A percentile compares a stretch with the other conserved stretches of the same genome.
These are phyloP conservation scores for Apodemus sylvaticus DNA, from an alignment of 2,113 vertebrate genomes.

Conservation along the genomic window DNA sequence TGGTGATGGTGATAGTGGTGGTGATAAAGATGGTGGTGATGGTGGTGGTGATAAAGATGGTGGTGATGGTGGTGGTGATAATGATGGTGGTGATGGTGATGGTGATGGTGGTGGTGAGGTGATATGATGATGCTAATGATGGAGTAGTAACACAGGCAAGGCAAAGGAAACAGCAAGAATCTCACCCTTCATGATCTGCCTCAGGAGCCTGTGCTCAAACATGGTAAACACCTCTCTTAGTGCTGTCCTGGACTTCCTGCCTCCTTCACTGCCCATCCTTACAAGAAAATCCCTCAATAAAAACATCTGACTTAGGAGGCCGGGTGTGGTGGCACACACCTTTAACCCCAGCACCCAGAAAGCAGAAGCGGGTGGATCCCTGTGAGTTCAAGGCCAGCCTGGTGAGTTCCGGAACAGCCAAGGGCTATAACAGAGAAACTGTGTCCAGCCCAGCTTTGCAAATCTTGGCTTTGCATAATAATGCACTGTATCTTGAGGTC, in stretches of 20 bases:
- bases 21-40: too few species aligned
- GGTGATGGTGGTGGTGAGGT: too few species aligned
- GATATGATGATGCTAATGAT: neutral
- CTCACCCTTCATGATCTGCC: neutral
- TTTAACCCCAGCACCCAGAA: too few species aligned
- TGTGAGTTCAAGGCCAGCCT: too few species aligned
- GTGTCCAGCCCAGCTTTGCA: neutral
- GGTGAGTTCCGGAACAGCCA: too few species aligned
- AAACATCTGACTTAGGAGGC: neutral
- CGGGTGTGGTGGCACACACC: too few species aligned
- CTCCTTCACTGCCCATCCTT: neutral
- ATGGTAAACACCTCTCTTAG: neutral
- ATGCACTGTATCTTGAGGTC: neutral
- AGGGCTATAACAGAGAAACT: too few species aligned
- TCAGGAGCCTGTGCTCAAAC: neutral
- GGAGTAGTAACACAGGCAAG: neutral
- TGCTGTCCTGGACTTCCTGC: neutral
- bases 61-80: neutral
- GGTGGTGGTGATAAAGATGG: too few species aligned
- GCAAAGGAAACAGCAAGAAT: neutral
- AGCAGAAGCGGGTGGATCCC: too few species aligned
- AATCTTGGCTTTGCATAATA: neutral
- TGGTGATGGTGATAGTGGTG: neutral
- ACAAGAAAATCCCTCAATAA: neutral
- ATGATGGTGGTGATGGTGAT: neutral